These are phyloP conservation scores for Petromus typicus DNA, from an alignment of 2,113 vertebrate species.

Conservation along the genomic window DNA sequence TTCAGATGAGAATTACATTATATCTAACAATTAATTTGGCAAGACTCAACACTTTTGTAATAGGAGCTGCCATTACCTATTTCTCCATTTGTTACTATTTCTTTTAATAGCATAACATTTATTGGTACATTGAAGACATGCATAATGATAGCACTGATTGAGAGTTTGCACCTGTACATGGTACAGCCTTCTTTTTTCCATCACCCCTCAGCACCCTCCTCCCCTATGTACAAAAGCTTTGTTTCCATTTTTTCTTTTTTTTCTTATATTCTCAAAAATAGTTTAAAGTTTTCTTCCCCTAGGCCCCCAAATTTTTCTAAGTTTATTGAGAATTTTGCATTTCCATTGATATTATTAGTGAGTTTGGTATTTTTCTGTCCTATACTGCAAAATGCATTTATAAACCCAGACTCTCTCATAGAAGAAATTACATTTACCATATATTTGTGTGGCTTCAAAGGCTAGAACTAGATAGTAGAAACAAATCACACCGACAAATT, in stretches of 20 bases:
- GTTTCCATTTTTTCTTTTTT: neutral
- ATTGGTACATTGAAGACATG: too few species aligned
- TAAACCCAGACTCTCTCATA: neutral
- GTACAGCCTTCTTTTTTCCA: too few species aligned
- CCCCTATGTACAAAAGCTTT: too few species aligned
- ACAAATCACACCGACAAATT: neutral
- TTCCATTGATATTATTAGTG: neutral
- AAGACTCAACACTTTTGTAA: neutral
- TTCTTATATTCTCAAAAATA: conserved; percentile 17
- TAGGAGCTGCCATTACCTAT: neutral
- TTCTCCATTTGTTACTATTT: neutral
- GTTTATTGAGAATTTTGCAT: neutral
- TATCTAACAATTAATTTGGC: neutral
- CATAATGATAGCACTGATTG: too few species aligned
- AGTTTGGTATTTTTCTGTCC: neutral
- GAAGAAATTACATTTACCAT: neutral
- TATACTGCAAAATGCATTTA: neutral
- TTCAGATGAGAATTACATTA: neutral
- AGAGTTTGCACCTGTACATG: too few species aligned
- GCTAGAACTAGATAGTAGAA: neutral
- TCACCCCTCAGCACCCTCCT: too few species aligned
- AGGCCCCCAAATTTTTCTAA: neutral
- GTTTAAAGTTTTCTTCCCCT: neutral
- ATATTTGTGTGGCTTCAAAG: neutral
- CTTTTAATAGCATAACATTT: too few species aligned